phyloP scores from a whole-genome alignment of 2,888 invertebrate genomes.

The Eristalinus aeneus region DNA sequence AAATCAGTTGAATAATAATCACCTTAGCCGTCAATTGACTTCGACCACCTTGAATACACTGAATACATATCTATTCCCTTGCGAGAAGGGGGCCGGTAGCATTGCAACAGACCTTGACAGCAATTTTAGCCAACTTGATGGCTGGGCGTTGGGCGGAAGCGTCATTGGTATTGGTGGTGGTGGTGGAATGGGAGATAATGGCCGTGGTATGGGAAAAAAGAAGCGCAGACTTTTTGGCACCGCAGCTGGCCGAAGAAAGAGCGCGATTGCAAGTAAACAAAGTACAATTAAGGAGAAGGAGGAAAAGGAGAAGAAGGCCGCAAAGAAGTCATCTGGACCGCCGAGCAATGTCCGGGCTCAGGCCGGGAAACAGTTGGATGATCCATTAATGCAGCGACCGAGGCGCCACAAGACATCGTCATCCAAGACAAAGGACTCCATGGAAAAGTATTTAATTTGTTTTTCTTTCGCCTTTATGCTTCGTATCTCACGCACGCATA shows the following conservation, averaged over 20 bases:
- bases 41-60: conserved; percentile 78
- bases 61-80: conserved; percentile 80
- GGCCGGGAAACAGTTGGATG: conserved; percentile 74
- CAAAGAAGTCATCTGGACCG: conserved; percentile 77
- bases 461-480: background rate
- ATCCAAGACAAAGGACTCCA: conserved; percentile 71
- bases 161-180: conserved; percentile 63
- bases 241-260: conserved; percentile 48
- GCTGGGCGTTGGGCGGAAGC: conserved; percentile 75
- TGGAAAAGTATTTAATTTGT: conserved; percentile 65
- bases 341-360: conserved; percentile 75
- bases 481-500: background rate
- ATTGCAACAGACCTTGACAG: conserved; percentile 78
- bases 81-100: conserved; percentile 76
- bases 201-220: conserved; percentile 54
- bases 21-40: conserved; percentile 75
- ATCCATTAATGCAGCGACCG: conserved; percentile 79
- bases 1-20: conserved; percentile 73
- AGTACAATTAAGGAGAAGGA: conserved; percentile 57
- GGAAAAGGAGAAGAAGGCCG: conserved; percentile 75
- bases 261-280: conserved; percentile 47
- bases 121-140: conserved; percentile 79
- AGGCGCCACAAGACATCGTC: conserved; percentile 73
- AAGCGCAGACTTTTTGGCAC: conserved; percentile 69
- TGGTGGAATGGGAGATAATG: conserved; percentile 33